Conservation (phyloP, 1,140 invertebrate genomes). For the Caenorhabditis briggsae region DNA sequence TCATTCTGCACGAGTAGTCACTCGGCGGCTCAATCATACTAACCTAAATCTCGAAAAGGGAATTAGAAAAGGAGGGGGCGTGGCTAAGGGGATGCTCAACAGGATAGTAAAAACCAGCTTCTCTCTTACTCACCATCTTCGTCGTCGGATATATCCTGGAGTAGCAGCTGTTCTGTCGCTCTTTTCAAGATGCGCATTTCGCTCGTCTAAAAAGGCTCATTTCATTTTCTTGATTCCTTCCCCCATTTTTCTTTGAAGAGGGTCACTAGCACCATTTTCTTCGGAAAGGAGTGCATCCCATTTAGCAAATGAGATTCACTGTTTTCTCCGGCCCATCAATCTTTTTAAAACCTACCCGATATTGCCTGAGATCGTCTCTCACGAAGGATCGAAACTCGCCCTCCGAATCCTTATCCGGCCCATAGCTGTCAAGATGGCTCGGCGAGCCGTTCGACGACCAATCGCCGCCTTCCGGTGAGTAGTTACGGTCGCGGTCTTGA, state of each 20-base stretch:
- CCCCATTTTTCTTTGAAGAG: not conserved
- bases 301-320: conserved; percentile 8
- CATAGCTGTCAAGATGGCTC: conserved; percentile 41
- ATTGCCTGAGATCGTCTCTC: conserved; percentile 5
- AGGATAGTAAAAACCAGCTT: not conserved
- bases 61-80: too few relatives aligned
- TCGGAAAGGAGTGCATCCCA: not conserved
- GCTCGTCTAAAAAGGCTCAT: conserved; percentile 32
- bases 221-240: conserved; percentile 14
- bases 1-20: too few relatives aligned
- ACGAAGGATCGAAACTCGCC: conserved; percentile 26
- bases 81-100: not conserved
- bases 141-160: conserved; percentile 55
- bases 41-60: too few relatives aligned
- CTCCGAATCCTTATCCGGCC: conserved; percentile 48
- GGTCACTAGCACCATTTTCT: not conserved
- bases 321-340: too few relatives aligned
- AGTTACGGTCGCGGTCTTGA: conserved; percentile 37
- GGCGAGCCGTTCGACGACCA: conserved; percentile 51
- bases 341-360: not conserved
- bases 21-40: too few relatives aligned
- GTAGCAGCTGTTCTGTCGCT: conserved; percentile 42
- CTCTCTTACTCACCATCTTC: conserved; percentile 48
- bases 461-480: conserved; percentile 35
- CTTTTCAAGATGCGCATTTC: conserved; percentile 52